Base-by-base conservation (phyloP, 2,888 invertebrate genomes). In the Autographa gamma region DNA sequence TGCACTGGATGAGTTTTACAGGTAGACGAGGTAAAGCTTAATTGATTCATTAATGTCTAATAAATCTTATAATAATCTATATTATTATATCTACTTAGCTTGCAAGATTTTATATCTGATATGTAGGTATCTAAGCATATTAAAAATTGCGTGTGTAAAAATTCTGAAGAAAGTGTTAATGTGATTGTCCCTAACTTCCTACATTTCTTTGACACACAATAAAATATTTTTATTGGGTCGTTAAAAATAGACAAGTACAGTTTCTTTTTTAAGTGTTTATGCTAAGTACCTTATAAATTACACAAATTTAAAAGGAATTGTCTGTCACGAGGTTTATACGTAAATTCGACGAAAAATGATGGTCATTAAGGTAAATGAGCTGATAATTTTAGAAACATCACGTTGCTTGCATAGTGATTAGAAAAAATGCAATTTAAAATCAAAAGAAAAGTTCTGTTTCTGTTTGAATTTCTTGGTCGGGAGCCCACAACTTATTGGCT, bases 291-390 rank as follows among this genome's bases (percentile, higher is more conserved):
- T 56, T 14, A 56, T 56, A 56, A 56, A 56, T 56, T 54, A 54
- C 54, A 19, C 6, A 19, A 19, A 54, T 43, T 43, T 16, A 54
- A 56, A 19, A 56, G 19, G 19, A 11, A 25, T 56, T 56, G 54
- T 19, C 54, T 25, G 54, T 56, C 25, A 56, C 14, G 13, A 56
- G 19, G 3, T 56, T 56, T 56, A 56, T 25, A 56, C 25, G 54
- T 25, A 19, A 56, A 56, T 56, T 56, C 25, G 54, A 56, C 25
- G 54, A 56, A 56, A 56, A 56, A 56, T 56, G 54, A n/a, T 19
- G 11, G 54, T 25, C 54, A 56, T 56, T 56, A 56, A 4, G 25
- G 54, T 25, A 56, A 56, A 56, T 56, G 54, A 56, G 19, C 54
- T 56, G 54, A 56, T 18, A 13, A 56, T 56, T 56, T 56, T 18